phyloP scores from a whole-genome alignment of 2,888 invertebrate genomes.

The Altica lythri region DNA sequence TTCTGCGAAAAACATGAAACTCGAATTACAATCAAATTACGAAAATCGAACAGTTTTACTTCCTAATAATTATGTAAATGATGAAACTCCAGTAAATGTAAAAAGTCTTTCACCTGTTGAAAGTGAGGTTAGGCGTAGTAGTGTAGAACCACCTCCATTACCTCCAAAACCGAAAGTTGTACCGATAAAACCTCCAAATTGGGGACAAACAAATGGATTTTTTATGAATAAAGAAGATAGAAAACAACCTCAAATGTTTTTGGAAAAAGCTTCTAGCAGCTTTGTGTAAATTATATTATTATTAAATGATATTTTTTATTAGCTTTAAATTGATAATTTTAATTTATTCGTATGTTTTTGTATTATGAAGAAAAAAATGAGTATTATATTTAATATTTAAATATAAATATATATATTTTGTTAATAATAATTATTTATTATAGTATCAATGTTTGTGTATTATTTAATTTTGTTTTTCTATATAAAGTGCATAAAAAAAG shows the following conservation, averaged over 20 bases:
- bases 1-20: conserved; percentile 41
- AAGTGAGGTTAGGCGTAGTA: conserved; percentile 33
- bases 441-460: conserved; percentile 9
- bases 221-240: conserved; percentile 41
- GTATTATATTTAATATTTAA: conserved; percentile 39
- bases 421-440: conserved; percentile 22
- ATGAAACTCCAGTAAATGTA: no score
- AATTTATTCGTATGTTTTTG: conserved; percentile 36
- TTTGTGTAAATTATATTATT: conserved; percentile 59
- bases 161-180: conserved; percentile 77
- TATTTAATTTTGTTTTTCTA: background rate
- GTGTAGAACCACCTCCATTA: conserved; percentile 68
- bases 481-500: no score
- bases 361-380: conserved; percentile 37
- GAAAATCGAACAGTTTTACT: conserved; percentile 46
- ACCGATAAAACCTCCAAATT: conserved; percentile 66
- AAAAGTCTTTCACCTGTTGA: conserved; percentile 12
- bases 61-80: conserved; percentile 21
- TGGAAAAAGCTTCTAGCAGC: conserved; percentile 69
- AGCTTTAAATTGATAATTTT: conserved; percentile 30
- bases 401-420: conserved; percentile 33
- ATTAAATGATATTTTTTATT: conserved; percentile 19
- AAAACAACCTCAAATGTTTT: conserved; percentile 58
- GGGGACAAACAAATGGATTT: conserved; percentile 57
- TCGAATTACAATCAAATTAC: conserved; percentile 45